Evolutionary conservation across 2,113 vertebrate species (phyloP).

Genomic region (Glaucomys volans): DNA sequence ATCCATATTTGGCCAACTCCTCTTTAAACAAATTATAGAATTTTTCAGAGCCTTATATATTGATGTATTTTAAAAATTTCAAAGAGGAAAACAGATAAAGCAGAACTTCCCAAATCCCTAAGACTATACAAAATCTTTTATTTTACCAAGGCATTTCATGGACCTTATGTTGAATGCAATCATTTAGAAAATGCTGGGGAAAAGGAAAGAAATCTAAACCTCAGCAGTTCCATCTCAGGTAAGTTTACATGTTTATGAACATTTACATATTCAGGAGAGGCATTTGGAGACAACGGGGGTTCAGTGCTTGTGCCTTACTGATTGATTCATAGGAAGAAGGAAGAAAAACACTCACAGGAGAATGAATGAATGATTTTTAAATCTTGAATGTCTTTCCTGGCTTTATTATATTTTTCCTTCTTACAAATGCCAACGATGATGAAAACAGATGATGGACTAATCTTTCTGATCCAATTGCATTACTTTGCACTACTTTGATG

Average conservation of each 20-base stretch:
- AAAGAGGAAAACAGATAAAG: background rate
- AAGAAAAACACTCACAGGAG: background rate
- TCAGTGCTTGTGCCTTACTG: background rate
- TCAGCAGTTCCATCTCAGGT: fast-evolving
- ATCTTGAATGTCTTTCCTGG: conserved; percentile 17
- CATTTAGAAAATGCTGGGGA: background rate
- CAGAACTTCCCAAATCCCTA: background rate
- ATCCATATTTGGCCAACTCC: background rate
- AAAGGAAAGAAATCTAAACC: background rate
- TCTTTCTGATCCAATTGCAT: conserved; percentile 47
- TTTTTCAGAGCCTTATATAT: background rate
- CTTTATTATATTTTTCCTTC: conserved; percentile 33
- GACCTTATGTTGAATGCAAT: background rate
- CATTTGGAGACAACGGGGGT: fast-evolving
- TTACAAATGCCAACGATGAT: conserved; percentile 48
- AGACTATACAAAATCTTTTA: background rate
- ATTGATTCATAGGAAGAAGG: background rate
- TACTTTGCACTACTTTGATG: background rate
- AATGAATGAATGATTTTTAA: background rate
- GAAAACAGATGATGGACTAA: conserved; percentile 48
- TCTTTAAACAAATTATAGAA: background rate
- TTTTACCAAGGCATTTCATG: conserved; percentile 4
- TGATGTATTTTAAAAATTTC: background rate
- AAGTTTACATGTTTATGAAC: background rate
- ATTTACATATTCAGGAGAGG: background rate